Conservation (phyloP, 2,113 vertebrate species). For the Bambusicola thoracicus region DNA sequence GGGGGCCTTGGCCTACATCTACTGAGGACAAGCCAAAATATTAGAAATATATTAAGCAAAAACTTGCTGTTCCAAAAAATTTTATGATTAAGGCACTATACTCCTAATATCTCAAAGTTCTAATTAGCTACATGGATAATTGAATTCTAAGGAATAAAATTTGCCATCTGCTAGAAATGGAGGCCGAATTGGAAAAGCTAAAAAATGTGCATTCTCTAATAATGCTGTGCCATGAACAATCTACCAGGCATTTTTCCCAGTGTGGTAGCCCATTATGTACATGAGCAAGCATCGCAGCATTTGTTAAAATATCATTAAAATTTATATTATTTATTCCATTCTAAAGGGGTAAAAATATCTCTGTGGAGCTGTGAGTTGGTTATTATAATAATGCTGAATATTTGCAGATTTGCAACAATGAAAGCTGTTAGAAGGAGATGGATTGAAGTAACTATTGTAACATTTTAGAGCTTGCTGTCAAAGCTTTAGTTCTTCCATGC, state of each 20-base stretch:
- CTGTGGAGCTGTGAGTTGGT: not conserved
- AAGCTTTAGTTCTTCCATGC: not conserved
- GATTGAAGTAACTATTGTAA: not conserved
- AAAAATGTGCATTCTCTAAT: constrained; percentile 2
- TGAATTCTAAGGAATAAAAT: constrained; percentile 64
- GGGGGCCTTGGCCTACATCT: not conserved
- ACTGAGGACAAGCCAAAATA: not conserved
- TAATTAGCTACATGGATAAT: constrained; percentile 41
- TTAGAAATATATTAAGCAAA: not conserved
- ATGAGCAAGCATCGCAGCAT: not conserved
- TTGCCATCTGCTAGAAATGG: constrained; percentile 63
- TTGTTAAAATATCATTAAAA: constrained; percentile 43
- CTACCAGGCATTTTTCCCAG: not conserved
- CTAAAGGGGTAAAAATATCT: not conserved
- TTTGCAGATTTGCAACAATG: not conserved
- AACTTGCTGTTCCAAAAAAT: not conserved
- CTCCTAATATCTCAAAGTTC: constrained; percentile 30
- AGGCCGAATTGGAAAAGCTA: constrained; percentile 4
- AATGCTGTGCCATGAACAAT: constrained; percentile 36
- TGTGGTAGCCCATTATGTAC: not conserved
- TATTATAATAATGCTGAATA: not conserved
- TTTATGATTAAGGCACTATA: not conserved
- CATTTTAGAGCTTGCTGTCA: not conserved
- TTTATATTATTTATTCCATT: constrained; percentile 14
- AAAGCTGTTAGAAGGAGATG: not conserved